A percentile compares a stretch with the other conserved stretches of the same genome.
phyloP scores from a whole-genome alignment of 1,140 invertebrate genomes.

The Sycophila sp. region DNA sequence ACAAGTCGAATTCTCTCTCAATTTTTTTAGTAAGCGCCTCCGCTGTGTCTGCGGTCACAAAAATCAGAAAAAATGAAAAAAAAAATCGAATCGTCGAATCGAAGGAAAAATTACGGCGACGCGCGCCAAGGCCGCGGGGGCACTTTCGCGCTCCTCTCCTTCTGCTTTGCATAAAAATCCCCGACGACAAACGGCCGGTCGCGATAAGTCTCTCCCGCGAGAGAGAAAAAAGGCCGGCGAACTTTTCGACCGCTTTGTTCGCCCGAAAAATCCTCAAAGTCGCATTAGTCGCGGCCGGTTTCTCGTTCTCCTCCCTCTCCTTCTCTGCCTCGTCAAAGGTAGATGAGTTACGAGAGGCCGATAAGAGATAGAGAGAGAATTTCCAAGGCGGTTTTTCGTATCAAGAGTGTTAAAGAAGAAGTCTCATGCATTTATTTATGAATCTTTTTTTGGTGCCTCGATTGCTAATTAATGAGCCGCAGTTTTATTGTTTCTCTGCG shows the following conservation, averaged over 20 bases:
- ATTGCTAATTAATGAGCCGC: too few relatives aligned
- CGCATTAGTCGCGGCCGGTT: constrained; percentile 1
- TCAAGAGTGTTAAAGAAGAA: too few relatives aligned
- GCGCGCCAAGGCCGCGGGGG: neutral
- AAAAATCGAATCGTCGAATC: too few relatives aligned
- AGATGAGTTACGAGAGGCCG: constrained; percentile 32
- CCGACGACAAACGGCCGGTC: constrained; percentile 26
- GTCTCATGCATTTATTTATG: constrained; percentile 5
- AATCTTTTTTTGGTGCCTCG: neutral
- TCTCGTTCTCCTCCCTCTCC: neutral
- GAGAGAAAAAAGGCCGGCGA: constrained; percentile 3
- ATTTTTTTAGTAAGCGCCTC: too few relatives aligned
- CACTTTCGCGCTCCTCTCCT: neutral
- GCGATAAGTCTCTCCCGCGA: constrained; percentile 21
- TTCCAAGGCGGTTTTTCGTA: constrained; percentile 6
- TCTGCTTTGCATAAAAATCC: constrained; percentile 32
- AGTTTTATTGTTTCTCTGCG: too few relatives aligned
- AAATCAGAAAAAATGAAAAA: too few relatives aligned
- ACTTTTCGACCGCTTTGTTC: constrained; percentile 10
- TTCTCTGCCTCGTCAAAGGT: neutral
- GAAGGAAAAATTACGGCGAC: neutral
- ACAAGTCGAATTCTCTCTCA: too few relatives aligned
- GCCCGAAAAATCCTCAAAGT: too few relatives aligned
- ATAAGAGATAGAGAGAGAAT: constrained; percentile 28
- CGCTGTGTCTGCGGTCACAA: too few relatives aligned